A percentile compares a stretch with the other conserved stretches of the same genome.
These are phyloP conservation scores for Apodemus agrarius DNA, from an alignment of 2,797 vertebrate species.

Conservation along the genomic window DNA sequence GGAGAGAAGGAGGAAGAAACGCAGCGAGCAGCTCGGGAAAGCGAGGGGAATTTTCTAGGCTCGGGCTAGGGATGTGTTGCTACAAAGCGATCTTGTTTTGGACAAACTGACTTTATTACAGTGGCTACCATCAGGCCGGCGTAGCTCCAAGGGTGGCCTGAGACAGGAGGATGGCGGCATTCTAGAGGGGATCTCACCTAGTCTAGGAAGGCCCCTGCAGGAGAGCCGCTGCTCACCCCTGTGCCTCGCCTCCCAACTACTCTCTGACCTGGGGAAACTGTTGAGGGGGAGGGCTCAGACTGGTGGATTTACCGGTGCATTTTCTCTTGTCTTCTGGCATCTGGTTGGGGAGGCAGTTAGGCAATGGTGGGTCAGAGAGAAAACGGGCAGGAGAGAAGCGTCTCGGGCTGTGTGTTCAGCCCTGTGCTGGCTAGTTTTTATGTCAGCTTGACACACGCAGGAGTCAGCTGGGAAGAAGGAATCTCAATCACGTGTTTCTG, in stretches of 20 bases:
- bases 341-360: background rate
- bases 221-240: background rate
- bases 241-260: fast-evolving
- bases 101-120: slow-evolving; percentile 18
- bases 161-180: background rate
- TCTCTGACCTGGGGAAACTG: background rate
- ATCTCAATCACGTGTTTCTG: background rate
- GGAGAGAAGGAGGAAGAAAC: slow-evolving; percentile 45
- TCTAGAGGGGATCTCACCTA: fast-evolving
- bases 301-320: background rate
- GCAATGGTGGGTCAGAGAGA: background rate
- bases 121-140: background rate
- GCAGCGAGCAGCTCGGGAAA: slow-evolving; percentile 23
- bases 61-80: slow-evolving; percentile 21
- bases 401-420: background rate
- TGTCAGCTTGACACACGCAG: background rate
- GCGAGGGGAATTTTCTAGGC: slow-evolving; percentile 63
- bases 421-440: background rate
- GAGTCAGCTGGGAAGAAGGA: background rate
- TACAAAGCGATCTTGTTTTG: slow-evolving; percentile 31
- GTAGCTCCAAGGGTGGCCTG: background rate
- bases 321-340: background rate
- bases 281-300: background rate
- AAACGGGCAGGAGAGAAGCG: background rate
- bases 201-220: background rate